Conservation (phyloP, 2,113 vertebrate species). For the Rhinolophus sinicus region DNA sequence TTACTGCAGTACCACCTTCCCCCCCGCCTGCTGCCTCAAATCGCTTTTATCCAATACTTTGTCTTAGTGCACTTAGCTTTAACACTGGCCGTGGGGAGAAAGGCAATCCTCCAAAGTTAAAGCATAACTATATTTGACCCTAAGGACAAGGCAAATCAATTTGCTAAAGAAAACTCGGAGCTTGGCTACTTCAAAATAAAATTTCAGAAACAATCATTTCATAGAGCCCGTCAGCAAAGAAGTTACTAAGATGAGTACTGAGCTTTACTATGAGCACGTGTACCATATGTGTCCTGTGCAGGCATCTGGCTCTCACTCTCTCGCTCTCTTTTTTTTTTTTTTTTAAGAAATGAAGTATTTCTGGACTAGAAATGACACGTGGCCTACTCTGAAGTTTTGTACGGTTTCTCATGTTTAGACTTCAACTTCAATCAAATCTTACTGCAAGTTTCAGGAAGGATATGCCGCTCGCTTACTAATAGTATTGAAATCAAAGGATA, state of each 20-base stretch:
- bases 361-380: slow-evolving; percentile 53
- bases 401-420: slow-evolving; percentile 14
- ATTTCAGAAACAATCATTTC: slow-evolving; percentile 22
- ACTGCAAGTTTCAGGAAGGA: neutral
- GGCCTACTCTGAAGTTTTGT: slow-evolving; percentile 3
- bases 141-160: neutral
- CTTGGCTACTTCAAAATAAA: slow-evolving; percentile 6
- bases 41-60: neutral
- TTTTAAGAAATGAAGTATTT: neutral
- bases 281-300: neutral
- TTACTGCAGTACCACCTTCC: neutral
- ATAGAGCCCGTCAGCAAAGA: neutral
- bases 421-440: slow-evolving; percentile 12
- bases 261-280: neutral
- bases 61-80: neutral
- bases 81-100: neutral
- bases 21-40: neutral
- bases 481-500: slow-evolving; percentile 23
- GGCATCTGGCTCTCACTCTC: neutral
- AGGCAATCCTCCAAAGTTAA: neutral
- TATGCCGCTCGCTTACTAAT: neutral
- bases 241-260: neutral
- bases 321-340: too few relatives aligned
- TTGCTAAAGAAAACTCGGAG: slow-evolving; percentile 1
- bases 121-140: neutral